Conservation (phyloP, 2,888 invertebrate genomes). For the Criorhina ranunculi region DNA sequence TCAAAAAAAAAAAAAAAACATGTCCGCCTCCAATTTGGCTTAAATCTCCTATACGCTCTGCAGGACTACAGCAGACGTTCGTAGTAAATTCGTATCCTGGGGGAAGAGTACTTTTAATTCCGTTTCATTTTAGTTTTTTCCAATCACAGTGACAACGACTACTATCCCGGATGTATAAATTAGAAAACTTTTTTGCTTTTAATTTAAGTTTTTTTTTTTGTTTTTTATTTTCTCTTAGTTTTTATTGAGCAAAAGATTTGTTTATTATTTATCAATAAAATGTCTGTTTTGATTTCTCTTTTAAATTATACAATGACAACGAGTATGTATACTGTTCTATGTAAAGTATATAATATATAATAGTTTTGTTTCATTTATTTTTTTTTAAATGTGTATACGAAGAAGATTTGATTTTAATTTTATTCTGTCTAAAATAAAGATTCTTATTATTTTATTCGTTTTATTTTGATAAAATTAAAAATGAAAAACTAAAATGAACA, state of each 20-base stretch:
- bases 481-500: constrained; percentile 9
- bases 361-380: constrained; percentile 24
- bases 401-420: constrained; percentile 32
- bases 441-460: constrained; percentile 30
- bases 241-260: constrained; percentile 66
- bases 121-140: background rate
- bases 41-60: background rate
- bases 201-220: constrained; percentile 27
- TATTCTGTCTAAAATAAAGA: constrained; percentile 54
- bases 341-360: constrained; percentile 61
- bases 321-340: constrained; percentile 69
- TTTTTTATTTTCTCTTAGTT: no score
- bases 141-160: background rate
- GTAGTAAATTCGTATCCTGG: constrained; percentile 8
- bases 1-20: background rate
- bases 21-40: background rate
- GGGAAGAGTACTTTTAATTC: constrained; percentile 19
- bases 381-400: constrained; percentile 47
- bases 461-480: constrained; percentile 8
- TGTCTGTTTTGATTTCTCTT: constrained; percentile 35
- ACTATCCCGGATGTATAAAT: constrained; percentile 16
- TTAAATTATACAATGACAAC: constrained; percentile 72
- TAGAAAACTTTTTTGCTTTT: constrained; percentile 41
- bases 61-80: constrained; percentile 5
- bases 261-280: constrained; percentile 62